These are phyloP conservation scores for Eudyptes chrysolophus DNA, from an alignment of 2,113 vertebrate species.

Conservation along the genomic window DNA sequence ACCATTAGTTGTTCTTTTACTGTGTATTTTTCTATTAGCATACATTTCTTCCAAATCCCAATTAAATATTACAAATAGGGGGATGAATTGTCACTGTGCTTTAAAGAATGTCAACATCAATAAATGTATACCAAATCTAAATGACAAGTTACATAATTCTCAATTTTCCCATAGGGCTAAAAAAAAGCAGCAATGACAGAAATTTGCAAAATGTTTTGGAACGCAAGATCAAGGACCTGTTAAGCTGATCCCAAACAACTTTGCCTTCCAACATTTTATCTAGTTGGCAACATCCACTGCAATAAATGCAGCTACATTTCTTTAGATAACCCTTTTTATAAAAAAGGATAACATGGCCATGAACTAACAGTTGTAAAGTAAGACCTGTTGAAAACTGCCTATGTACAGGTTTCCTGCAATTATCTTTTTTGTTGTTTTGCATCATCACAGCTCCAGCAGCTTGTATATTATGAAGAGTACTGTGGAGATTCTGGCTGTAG, in stretches of 20 bases:
- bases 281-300: constrained; percentile 41
- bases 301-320: constrained; percentile 66
- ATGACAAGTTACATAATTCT: constrained; percentile 34
- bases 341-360: constrained; percentile 66
- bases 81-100: neutral
- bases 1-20: neutral
- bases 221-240: constrained; percentile 52
- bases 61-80: neutral
- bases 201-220: constrained; percentile 47
- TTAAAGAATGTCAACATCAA: constrained; percentile 35
- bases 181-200: neutral
- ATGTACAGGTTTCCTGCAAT: neutral
- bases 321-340: constrained; percentile 64
- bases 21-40: neutral
- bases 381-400: constrained; percentile 32
- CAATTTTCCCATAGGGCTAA: neutral
- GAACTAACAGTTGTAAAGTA: constrained; percentile 47
- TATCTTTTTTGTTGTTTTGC: neutral
- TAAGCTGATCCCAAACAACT: constrained; percentile 26
- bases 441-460: constrained; percentile 27
- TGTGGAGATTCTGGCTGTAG: neutral
- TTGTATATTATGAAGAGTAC: neutral
- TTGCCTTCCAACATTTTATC: constrained; percentile 20
- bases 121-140: neutral
- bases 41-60: constrained; percentile 9